A percentile compares a stretch with the other conserved stretches of the same genome.
These are phyloP conservation scores for Drosophila grimshawi DNA, from an alignment of 1,140 invertebrate genomes.

Conservation along the genomic window DNA sequence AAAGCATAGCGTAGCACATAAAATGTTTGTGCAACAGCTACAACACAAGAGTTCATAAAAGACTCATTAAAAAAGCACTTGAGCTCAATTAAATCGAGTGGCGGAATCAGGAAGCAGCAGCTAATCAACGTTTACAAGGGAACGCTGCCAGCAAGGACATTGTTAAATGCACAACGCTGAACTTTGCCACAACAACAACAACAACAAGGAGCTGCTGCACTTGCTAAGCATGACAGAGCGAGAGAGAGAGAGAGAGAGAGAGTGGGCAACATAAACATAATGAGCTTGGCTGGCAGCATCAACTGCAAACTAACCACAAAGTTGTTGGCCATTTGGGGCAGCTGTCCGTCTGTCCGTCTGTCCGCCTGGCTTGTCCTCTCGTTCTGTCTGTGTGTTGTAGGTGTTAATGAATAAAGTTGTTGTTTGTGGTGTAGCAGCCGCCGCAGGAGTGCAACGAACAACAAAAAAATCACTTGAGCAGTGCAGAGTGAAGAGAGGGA, in stretches of 20 bases:
- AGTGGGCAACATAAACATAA: constrained; percentile 61
- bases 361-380: neutral
- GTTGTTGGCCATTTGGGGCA: constrained; percentile 69
- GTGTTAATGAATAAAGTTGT: constrained; percentile 84
- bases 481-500: neutral
- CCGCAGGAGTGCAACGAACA: constrained; percentile 49
- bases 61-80: constrained; percentile 80
- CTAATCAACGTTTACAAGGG: constrained; percentile 77
- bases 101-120: constrained; percentile 48
- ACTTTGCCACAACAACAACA: constrained; percentile 38
- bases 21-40: constrained; percentile 26
- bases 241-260: neutral
- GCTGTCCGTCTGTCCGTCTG: constrained; percentile 40
- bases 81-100: constrained; percentile 77
- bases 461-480: constrained; percentile 45
- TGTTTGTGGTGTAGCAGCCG: constrained; percentile 66
- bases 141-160: constrained; percentile 55
- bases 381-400: constrained; percentile 60
- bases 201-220: constrained; percentile 53
- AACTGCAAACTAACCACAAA: constrained; percentile 76
- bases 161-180: constrained; percentile 57
- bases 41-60: constrained; percentile 69
- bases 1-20: neutral
- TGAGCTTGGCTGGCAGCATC: constrained; percentile 59
- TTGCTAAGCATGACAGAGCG: constrained; percentile 19